Evolutionary conservation across 1,140 invertebrate species (phyloP).

Genomic region (Drosophila sechellia): DNA sequence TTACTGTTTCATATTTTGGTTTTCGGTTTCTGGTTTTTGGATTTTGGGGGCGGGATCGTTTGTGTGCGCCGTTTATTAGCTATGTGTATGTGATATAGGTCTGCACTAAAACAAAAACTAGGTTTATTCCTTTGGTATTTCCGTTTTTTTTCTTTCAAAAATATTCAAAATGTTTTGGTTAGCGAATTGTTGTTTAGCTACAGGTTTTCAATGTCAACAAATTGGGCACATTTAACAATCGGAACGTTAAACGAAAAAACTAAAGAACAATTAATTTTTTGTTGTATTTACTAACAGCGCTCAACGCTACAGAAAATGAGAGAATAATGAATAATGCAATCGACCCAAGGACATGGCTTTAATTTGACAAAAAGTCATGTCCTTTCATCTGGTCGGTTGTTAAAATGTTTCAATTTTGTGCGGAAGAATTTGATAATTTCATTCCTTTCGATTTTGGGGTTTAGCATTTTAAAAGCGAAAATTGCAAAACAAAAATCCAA

Average conservation of each 20-base stretch:
- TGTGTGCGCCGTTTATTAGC: slow-evolving; percentile 54
- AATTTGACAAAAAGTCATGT: not conserved
- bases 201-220: slow-evolving; percentile 76
- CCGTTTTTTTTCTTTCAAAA: slow-evolving; percentile 58
- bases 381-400: slow-evolving; percentile 4
- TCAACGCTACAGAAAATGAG: slow-evolving; percentile 32
- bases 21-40: slow-evolving; percentile 6
- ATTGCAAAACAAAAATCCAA: slow-evolving; percentile 85
- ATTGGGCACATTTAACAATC: slow-evolving; percentile 72
- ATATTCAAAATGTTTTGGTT: slow-evolving; percentile 72
- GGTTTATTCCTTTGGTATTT: slow-evolving; percentile 12
- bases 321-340: slow-evolving; percentile 21
- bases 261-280: slow-evolving; percentile 76
- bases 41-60: slow-evolving; percentile 27
- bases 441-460: slow-evolving; percentile 45
- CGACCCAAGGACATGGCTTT: slow-evolving; percentile 24
- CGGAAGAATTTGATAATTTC: slow-evolving; percentile 39
- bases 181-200: slow-evolving; percentile 72
- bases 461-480: slow-evolving; percentile 79
- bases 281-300: slow-evolving; percentile 73
- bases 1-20: slow-evolving; percentile 42
- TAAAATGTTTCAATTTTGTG: slow-evolving; percentile 25
- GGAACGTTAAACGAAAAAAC: slow-evolving; percentile 39
- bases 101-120: slow-evolving; percentile 68
- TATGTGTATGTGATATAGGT: slow-evolving; percentile 46